These are phyloP conservation scores for Callyntrura sp. DNA, from an alignment of 2,888 invertebrate genomes.

Conservation along the genomic window DNA sequence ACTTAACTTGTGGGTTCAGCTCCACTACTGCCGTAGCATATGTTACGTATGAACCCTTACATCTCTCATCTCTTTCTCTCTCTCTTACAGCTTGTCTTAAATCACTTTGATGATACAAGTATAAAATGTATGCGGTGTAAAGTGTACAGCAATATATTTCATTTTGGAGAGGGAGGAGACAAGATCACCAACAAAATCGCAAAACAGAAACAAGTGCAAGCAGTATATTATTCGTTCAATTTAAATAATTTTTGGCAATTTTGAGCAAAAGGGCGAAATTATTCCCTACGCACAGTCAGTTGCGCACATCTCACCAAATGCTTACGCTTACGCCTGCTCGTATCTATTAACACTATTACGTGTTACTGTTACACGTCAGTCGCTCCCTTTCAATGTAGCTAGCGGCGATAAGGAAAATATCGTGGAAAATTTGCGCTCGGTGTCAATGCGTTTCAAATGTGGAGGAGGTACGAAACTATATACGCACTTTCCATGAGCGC, in stretches of 20 bases:
- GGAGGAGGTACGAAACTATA: too few relatives aligned
- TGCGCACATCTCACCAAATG: too few relatives aligned
- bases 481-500: neutral
- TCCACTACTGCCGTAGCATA: neutral
- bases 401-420: too few relatives aligned
- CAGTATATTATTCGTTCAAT: neutral
- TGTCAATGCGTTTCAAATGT: too few relatives aligned
- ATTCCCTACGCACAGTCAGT: neutral
- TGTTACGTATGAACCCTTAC: constrained; percentile 23
- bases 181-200: too few relatives aligned
- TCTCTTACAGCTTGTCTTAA: neutral
- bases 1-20: constrained; percentile 28
- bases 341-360: too few relatives aligned
- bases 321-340: too few relatives aligned
- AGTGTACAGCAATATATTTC: constrained; percentile 21
- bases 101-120: constrained; percentile 31
- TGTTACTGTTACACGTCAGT: too few relatives aligned
- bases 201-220: too few relatives aligned
- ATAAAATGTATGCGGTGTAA: constrained; percentile 23
- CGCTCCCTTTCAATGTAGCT: too few relatives aligned
- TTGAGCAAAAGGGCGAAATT: too few relatives aligned
- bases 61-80: constrained; percentile 1
- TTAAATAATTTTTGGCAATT: neutral
- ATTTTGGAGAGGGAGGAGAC: neutral
- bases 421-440: too few relatives aligned